phyloP scores from a whole-genome alignment of 1,140 invertebrate genomes.

The Sitobion miscanthi region DNA sequence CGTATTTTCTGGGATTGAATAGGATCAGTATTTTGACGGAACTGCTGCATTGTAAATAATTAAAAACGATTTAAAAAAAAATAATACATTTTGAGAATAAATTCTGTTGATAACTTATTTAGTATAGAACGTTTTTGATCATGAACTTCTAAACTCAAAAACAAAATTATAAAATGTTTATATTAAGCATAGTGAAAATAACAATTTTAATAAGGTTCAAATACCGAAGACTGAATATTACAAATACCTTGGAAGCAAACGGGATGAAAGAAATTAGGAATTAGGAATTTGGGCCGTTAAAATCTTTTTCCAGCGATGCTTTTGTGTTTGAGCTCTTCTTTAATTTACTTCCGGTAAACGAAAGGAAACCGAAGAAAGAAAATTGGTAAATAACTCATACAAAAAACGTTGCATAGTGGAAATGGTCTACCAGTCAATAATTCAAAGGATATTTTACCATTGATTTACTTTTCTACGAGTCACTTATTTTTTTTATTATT shows the following conservation, averaged over 20 bases:
- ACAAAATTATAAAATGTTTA: not conserved
- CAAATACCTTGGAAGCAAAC: not conserved
- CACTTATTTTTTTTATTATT: not conserved
- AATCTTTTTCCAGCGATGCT: not conserved
- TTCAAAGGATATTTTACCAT: not conserved
- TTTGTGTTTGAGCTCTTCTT: not conserved
- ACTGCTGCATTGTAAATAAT: not conserved
- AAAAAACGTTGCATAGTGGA: not conserved
- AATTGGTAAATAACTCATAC: not conserved
- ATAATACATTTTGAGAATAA: not conserved
- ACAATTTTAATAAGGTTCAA: constrained; percentile 11
- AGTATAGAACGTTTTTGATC: not conserved
- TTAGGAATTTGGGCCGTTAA: not conserved
- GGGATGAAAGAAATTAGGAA: not conserved
- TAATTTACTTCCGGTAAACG: not conserved
- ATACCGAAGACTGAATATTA: not conserved
- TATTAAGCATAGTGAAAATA: not conserved
- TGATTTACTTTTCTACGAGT: not conserved
- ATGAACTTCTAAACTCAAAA: not conserved
- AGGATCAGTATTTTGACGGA: not conserved
- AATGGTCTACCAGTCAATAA: not conserved
- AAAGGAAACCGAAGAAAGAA: not conserved
- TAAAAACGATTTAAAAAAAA: not conserved
- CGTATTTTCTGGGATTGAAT: not conserved
- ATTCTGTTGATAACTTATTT: not conserved